These are phyloP conservation scores for Gonioctena quinquepunctata DNA, from an alignment of 1,140 invertebrate genomes.

Conservation along the genomic window DNA sequence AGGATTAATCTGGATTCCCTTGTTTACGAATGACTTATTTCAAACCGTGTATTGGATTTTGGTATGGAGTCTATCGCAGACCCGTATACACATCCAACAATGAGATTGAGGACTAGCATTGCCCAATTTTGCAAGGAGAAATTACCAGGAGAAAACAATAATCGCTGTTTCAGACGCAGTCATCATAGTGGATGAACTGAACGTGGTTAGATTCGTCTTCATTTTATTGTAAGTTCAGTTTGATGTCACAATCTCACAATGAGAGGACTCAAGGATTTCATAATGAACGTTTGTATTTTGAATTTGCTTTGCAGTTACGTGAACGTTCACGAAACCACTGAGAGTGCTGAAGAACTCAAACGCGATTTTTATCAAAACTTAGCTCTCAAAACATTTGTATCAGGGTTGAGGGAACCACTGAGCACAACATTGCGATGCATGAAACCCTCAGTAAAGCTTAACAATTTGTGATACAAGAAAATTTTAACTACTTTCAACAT, in stretches of 20 bases:
- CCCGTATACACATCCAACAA: not conserved
- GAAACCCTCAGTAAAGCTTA: not conserved
- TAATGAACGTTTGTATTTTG: constrained; percentile 12
- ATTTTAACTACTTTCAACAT: constrained; percentile 23
- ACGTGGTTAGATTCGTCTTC: not conserved
- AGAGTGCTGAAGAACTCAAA: constrained; percentile 1
- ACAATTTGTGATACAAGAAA: constrained; percentile 19
- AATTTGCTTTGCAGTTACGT: constrained; percentile 23
- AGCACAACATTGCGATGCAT: constrained; percentile 15
- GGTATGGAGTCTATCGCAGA: not conserved
- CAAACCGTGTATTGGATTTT: not conserved
- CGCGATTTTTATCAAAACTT: constrained; percentile 8
- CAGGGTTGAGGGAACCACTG: constrained; percentile 11
- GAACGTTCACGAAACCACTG: constrained; percentile 10
- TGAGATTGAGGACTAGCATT: too few relatives aligned
- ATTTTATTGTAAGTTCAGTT: not conserved
- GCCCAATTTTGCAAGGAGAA: not conserved
- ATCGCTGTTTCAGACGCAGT: not conserved
- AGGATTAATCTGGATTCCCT: not conserved
- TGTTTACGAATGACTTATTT: not conserved
- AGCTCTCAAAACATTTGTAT: constrained; percentile 21
- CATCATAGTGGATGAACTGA: not conserved
- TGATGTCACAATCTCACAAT: constrained; percentile 15
- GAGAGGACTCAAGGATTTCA: constrained; percentile 19
- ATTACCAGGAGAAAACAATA: not conserved